phyloP scores from a whole-genome alignment of 2,888 invertebrate species.

The Cryptus armator region DNA sequence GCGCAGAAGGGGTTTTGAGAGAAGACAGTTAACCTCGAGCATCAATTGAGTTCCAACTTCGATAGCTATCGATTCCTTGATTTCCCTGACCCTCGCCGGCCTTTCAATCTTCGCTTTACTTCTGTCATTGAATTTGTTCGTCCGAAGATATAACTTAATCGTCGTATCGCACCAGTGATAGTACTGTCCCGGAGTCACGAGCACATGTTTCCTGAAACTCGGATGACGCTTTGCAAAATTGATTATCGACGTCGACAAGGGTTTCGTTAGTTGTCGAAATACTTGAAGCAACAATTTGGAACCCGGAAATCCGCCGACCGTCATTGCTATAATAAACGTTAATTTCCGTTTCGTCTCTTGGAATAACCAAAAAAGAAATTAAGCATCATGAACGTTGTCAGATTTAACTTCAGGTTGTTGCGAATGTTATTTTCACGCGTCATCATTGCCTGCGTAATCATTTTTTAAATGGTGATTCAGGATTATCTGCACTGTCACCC shows the following conservation, averaged over 20 bases:
- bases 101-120: constrained; percentile 25
- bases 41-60: constrained; percentile 74
- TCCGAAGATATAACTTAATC: constrained; percentile 56
- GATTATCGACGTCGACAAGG: constrained; percentile 73
- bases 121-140: constrained; percentile 35
- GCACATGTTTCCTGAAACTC: constrained; percentile 70
- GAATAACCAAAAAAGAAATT: not conserved
- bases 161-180: constrained; percentile 65
- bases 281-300: constrained; percentile 69
- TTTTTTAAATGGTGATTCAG: not conserved
- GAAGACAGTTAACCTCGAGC: constrained; percentile 73
- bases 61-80: constrained; percentile 69
- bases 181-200: constrained; percentile 73
- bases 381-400: not conserved
- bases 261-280: constrained; percentile 72
- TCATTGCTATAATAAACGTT: constrained; percentile 54
- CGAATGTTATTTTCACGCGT: no score
- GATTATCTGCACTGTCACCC: no score
- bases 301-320: constrained; percentile 66
- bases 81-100: constrained; percentile 46
- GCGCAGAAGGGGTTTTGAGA: not conserved
- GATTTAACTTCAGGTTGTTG: not conserved
- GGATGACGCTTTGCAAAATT: constrained; percentile 70
- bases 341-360: constrained; percentile 32
- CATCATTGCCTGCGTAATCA: not conserved